Percentiles rank a stretch among this genome's conserved stretches.
These are phyloP conservation scores for Lethenteron reissneri DNA, from an alignment of 2,113 vertebrate genomes.

Conservation along the genomic window DNA sequence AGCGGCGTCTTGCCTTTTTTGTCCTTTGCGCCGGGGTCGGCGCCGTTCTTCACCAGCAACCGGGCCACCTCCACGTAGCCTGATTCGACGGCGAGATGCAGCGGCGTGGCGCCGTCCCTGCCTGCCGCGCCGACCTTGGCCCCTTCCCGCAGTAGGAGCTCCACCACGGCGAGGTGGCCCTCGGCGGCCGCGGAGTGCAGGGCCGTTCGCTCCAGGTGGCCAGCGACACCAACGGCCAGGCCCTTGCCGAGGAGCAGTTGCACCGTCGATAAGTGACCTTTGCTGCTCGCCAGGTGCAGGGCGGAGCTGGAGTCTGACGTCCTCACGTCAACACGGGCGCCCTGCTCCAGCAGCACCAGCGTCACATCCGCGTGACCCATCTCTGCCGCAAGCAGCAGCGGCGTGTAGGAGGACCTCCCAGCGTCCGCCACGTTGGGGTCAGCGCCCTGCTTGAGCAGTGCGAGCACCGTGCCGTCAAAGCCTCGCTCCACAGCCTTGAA, in stretches of 20 bases:
- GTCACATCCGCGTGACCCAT: slow-evolving; percentile 25
- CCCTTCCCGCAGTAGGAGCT: slow-evolving; percentile 20
- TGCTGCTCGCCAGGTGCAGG: slow-evolving; percentile 28
- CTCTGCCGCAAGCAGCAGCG: slow-evolving; percentile 31
- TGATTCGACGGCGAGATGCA: slow-evolving; percentile 25
- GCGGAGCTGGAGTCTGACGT: slow-evolving; percentile 24
- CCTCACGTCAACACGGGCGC: slow-evolving; percentile 18
- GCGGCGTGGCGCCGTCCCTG: slow-evolving; percentile 22
- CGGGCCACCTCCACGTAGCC: slow-evolving; percentile 19
- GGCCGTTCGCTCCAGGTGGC: slow-evolving; percentile 21
- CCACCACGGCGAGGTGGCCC: slow-evolving; percentile 16
- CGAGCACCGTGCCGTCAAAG: slow-evolving; percentile 16
- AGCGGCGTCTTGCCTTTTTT: slow-evolving; percentile 25
- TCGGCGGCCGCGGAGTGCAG: slow-evolving; percentile 26
- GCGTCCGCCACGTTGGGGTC: slow-evolving; percentile 21
- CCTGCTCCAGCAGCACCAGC: slow-evolving; percentile 19
- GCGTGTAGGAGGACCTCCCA: slow-evolving; percentile 22
- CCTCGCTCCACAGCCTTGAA: slow-evolving; percentile 38
- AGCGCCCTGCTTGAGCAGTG: slow-evolving; percentile 25
- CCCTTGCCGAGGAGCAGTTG: slow-evolving; percentile 23
- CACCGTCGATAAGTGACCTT: slow-evolving; percentile 19
- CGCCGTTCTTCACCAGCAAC: slow-evolving; percentile 24
- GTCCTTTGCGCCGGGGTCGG: slow-evolving; percentile 22
- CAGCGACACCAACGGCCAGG: slow-evolving; percentile 21
- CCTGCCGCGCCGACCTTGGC: slow-evolving; percentile 24